Conservation (phyloP, 1,140 invertebrate species). For the Scaptomyza montana region DNA sequence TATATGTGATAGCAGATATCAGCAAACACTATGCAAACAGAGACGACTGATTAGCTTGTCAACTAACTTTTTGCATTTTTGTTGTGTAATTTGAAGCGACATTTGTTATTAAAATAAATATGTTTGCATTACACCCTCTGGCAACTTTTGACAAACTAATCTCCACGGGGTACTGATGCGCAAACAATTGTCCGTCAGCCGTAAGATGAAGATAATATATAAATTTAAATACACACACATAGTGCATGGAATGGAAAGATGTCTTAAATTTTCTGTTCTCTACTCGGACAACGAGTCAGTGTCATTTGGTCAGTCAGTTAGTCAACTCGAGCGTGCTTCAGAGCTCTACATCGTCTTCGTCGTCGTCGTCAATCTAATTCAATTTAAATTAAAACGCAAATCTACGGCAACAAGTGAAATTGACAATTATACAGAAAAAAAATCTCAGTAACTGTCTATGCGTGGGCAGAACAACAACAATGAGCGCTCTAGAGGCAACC, state of each 20-base stretch:
- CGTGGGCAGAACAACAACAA: slow-evolving; percentile 52
- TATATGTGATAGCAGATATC: slow-evolving; percentile 7
- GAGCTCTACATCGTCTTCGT: slow-evolving; percentile 5
- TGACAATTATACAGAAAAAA: slow-evolving; percentile 56
- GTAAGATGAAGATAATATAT: slow-evolving; percentile 60
- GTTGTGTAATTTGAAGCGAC: slow-evolving; percentile 2
- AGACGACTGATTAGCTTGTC: slow-evolving; percentile 9
- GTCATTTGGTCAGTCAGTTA: slow-evolving; percentile 55
- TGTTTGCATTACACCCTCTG: slow-evolving; percentile 8
- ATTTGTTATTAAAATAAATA: slow-evolving; percentile 53
- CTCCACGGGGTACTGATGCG: slow-evolving; percentile 38
- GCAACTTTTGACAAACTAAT: slow-evolving; percentile 57
- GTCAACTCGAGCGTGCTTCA: slow-evolving; percentile 41
- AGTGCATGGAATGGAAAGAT: slow-evolving; percentile 10
- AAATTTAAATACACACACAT: slow-evolving; percentile 63
- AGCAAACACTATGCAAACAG: slow-evolving; percentile 8
- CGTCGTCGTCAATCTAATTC: slow-evolving; percentile 61
- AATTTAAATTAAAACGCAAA: slow-evolving; percentile 79
- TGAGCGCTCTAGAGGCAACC: slow-evolving; percentile 41
- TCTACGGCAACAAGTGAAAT: slow-evolving; percentile 14
- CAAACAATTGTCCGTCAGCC: slow-evolving; percentile 27
- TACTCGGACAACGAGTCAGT: slow-evolving; percentile 48
- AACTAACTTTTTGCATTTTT: neutral
- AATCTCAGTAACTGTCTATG: slow-evolving; percentile 42
- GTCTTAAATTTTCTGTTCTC: slow-evolving; percentile 6